Base-by-base conservation (phyloP, 2,797 vertebrate species). In the Gephyroberyx darwinii region DNA sequence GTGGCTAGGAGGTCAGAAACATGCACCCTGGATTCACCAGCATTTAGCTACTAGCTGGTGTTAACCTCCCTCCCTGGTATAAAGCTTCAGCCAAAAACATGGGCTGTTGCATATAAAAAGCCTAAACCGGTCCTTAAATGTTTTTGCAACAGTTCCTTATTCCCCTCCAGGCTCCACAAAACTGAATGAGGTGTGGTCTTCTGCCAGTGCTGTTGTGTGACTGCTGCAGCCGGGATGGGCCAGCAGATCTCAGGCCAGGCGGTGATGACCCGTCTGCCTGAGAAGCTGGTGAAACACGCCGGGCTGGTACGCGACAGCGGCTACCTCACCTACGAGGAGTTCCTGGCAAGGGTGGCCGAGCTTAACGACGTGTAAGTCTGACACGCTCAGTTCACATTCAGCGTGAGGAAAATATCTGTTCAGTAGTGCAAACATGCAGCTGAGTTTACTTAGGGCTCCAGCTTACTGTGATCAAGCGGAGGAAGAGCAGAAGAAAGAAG, bases 301-400 rank as follows among this genome's bases (percentile, higher is more conserved):
- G 90, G 93, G 62, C 84, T 99, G 88, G 95, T 98, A 69, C 95
- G 96, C 52, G 98, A 99, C 87, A 96, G 97, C 80, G 93, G 97
- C 82, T 95, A 95, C 86, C 93, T 99, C 73, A 98, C 94, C 6
- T 99, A 99, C 7, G 97, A 99, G 81, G 97, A 99, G 88, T 99
- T 99, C 91, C 93, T 98, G 89, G 98, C 93, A 17, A 92, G 97
- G 90, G 94, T 99, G 72, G 94, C 96, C 37, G 97, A 99, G 86
- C 96, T 99, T 20, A 99, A 98, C 74, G 98, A 99, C 17, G 93
- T 97, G 98, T 99, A 95, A 97, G 98, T 85, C 85, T 84, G 9
- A 33, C 4, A 19, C 41, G 12, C 1, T 61, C 30, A 26, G 13
- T 69, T 26, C 17, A 33, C n/a, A n/a, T n/a, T n/a, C n/a, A 22